Conservation (phyloP, 2,888 invertebrate genomes). For the Patella ulyssiponensis region DNA sequence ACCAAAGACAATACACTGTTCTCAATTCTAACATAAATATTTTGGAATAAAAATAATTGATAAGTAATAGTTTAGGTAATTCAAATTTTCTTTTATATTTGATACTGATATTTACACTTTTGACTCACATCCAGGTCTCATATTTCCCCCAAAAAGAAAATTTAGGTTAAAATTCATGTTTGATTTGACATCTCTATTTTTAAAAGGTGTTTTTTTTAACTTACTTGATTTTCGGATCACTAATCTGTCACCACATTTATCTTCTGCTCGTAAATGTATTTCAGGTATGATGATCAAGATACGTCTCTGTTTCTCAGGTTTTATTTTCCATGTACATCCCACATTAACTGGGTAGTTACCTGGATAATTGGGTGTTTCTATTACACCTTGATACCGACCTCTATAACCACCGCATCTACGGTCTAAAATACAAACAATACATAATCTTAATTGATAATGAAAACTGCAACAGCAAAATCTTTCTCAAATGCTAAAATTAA, state of each 20-base stretch:
- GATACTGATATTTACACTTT: too few relatives aligned
- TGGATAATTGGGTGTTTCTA: conserved; percentile 74
- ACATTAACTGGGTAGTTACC: conserved; percentile 72
- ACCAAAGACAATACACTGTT: too few relatives aligned
- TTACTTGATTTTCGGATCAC: conserved; percentile 72
- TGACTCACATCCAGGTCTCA: neutral
- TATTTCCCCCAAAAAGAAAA: too few relatives aligned
- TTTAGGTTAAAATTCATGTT: too few relatives aligned
- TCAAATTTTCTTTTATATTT: too few relatives aligned
- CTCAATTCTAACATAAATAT: too few relatives aligned
- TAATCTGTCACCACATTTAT: conserved; percentile 72
- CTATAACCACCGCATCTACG: conserved; percentile 61
- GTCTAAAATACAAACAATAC: conserved; percentile 46
- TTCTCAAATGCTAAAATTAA: too few relatives aligned
- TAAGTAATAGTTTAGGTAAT: too few relatives aligned
- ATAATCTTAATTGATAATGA: neutral
- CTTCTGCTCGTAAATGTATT: conserved; percentile 66
- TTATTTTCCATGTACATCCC: conserved; percentile 72
- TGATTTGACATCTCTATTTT: neutral
- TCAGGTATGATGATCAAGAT: conserved; percentile 73
- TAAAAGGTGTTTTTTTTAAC: conserved; percentile 22
- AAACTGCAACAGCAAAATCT: too few relatives aligned
- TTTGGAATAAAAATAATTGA: too few relatives aligned
- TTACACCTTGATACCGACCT: conserved; percentile 65
- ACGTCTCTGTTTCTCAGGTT: conserved; percentile 68